A percentile compares a stretch with the other conserved stretches of the same genome.
phyloP scores from a whole-genome alignment of 2,113 vertebrate species.

The Calypte anna region DNA sequence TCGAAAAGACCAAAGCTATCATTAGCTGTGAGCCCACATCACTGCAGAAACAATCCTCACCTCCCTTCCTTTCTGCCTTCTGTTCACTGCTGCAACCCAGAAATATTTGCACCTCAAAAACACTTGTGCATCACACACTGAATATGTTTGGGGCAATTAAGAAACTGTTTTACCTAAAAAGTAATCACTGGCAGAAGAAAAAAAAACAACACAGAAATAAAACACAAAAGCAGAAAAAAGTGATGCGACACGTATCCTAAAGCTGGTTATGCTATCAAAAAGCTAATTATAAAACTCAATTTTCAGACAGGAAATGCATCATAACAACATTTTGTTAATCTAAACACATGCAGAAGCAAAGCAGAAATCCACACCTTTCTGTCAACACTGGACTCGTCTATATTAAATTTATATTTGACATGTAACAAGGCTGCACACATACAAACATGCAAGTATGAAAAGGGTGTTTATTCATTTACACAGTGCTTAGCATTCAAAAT shows the following conservation, averaged over 20 bases:
- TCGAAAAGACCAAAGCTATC: not conserved
- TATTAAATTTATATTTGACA: constrained; percentile 35
- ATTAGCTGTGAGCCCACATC: not conserved
- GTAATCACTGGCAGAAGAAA: not conserved
- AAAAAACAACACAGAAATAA: not conserved
- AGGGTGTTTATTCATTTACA: constrained; percentile 33
- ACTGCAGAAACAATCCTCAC: not conserved
- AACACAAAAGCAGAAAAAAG: not conserved
- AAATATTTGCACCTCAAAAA: not conserved
- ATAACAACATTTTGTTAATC: constrained; percentile 11
- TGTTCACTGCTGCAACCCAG: not conserved
- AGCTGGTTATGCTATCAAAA: not conserved
- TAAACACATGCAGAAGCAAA: not conserved
- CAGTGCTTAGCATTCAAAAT: constrained; percentile 49
- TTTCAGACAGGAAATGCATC: constrained; percentile 28
- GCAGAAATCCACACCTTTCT: constrained; percentile 23
- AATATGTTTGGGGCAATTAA: not conserved
- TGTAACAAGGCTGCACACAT: not conserved
- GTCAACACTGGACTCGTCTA: constrained; percentile 2
- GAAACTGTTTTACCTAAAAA: not conserved
- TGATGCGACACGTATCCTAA: not conserved
- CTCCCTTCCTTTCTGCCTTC: not conserved
- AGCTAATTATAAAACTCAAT: not conserved
- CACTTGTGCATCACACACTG: not conserved
- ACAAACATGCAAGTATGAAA: constrained; percentile 26